Evolutionary conservation across 2,113 vertebrate species (phyloP).

Genomic region (Misgurnus mizolepis): DNA sequence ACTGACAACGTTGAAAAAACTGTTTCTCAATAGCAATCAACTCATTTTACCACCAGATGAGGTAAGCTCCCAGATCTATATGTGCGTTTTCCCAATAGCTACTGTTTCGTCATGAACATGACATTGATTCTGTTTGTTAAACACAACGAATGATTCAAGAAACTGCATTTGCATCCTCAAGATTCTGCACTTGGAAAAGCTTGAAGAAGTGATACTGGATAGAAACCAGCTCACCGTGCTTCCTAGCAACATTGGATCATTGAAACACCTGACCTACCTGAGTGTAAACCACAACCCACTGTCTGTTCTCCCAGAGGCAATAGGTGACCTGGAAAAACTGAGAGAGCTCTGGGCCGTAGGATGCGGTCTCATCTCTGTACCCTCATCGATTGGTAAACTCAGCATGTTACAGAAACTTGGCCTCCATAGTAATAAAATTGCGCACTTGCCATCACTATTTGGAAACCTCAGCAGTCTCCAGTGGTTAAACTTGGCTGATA

Average conservation of each 20-base stretch:
- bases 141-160: too few species aligned
- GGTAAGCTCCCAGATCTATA: constrained; percentile 26
- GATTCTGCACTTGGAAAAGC: constrained; percentile 48
- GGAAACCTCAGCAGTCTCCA: constrained; percentile 35
- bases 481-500: constrained; percentile 55
- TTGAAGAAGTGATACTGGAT: constrained; percentile 52
- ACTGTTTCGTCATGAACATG: too few species aligned
- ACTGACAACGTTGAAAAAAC: constrained; percentile 42
- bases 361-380: constrained; percentile 40
- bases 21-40: constrained; percentile 49
- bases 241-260: constrained; percentile 41
- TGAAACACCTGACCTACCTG: constrained; percentile 49
- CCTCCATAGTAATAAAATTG: constrained; percentile 45
- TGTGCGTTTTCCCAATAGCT: too few species aligned
- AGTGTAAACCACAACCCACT: constrained; percentile 50
- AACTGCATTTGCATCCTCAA: constrained; percentile 1
- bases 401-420: constrained; percentile 45
- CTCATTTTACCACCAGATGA: constrained; percentile 55
- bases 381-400: constrained; percentile 49
- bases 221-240: constrained; percentile 52
- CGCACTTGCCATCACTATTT: constrained; percentile 41
- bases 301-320: constrained; percentile 38
- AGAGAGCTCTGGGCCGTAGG: constrained; percentile 49
- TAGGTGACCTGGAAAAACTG: constrained; percentile 52
- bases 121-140: too few species aligned